Conservation (phyloP, 2,888 invertebrate species). For the Polietes domitor region DNA sequence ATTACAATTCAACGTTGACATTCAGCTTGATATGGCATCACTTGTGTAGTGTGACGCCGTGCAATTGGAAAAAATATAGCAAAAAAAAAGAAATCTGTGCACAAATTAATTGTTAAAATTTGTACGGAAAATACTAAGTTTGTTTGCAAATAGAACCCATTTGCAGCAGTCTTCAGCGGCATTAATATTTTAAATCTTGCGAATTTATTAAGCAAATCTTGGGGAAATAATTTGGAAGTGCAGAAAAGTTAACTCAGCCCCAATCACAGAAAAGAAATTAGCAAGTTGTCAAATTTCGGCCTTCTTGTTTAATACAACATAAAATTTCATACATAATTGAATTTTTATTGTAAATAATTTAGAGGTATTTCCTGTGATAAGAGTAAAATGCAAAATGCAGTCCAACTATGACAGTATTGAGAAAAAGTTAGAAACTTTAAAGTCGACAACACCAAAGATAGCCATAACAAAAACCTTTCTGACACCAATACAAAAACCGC, state of each 20-base stretch:
- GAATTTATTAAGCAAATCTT: background rate
- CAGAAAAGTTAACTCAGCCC: too few species aligned
- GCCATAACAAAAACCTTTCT: constrained; percentile 60
- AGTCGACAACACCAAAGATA: constrained; percentile 49
- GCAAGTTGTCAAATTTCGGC: constrained; percentile 17
- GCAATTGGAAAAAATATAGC: constrained; percentile 55
- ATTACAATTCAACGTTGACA: constrained; percentile 27
- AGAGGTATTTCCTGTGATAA: constrained; percentile 18
- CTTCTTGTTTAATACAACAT: background rate
- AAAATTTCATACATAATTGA: background rate
- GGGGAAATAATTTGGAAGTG: background rate
- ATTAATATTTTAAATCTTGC: too few species aligned
- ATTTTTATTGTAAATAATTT: background rate
- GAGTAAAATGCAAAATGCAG: constrained; percentile 60
- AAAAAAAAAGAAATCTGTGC: background rate
- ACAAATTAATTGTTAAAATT: too few species aligned
- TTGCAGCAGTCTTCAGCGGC: too few species aligned
- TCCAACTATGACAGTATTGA: constrained; percentile 39
- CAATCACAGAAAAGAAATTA: constrained; percentile 24
- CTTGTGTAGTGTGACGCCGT: constrained; percentile 66
- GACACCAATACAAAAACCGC: constrained; percentile 57
- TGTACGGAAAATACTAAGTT: too few species aligned
- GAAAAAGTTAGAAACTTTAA: constrained; percentile 40
- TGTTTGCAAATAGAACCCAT: too few species aligned
- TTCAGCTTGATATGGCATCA: constrained; percentile 47